phyloP scores from a whole-genome alignment of 2,888 invertebrate genomes.

The Acleris laterana region DNA sequence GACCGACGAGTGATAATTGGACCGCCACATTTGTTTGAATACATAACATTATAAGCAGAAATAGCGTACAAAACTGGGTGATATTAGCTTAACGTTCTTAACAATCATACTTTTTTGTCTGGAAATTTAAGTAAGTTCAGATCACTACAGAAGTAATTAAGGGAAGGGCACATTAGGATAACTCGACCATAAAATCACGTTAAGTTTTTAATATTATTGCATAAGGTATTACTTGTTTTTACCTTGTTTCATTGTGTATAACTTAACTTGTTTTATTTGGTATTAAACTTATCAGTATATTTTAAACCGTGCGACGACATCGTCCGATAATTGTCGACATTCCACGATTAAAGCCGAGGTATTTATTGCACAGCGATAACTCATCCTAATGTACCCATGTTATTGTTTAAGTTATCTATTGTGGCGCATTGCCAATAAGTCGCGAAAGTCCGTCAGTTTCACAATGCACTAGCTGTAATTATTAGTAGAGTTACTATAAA shows the following conservation, averaged over 20 bases:
- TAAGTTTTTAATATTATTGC: constrained; percentile 29
- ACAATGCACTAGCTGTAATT: constrained; percentile 72
- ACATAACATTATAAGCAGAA: background rate
- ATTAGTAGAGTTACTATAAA: constrained; percentile 65
- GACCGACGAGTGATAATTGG: too few species aligned
- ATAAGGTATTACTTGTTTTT: constrained; percentile 23
- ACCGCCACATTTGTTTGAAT: background rate
- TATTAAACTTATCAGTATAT: constrained; percentile 26
- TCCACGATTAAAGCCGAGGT: constrained; percentile 7
- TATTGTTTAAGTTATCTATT: constrained; percentile 10
- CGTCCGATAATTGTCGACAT: constrained; percentile 19
- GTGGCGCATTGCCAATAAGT: constrained; percentile 21
- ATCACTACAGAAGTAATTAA: constrained; percentile 19
- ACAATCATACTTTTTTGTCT: background rate
- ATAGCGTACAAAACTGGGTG: too few species aligned
- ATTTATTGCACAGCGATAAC: constrained; percentile 17
- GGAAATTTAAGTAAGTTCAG: constrained; percentile 1
- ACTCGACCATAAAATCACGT: constrained; percentile 11
- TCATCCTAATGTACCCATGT: constrained; percentile 30
- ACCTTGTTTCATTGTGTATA: constrained; percentile 28
- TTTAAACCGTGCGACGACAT: constrained; percentile 20
- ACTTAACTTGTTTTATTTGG: constrained; percentile 10
- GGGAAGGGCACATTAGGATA: constrained; percentile 30
- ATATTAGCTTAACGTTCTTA: background rate
- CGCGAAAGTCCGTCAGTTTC: constrained; percentile 48